Percentiles rank a stretch among this genome's conserved stretches.
phyloP scores from a whole-genome alignment of 2,113 vertebrate genomes.

The Poeciliopsis prolifica region DNA sequence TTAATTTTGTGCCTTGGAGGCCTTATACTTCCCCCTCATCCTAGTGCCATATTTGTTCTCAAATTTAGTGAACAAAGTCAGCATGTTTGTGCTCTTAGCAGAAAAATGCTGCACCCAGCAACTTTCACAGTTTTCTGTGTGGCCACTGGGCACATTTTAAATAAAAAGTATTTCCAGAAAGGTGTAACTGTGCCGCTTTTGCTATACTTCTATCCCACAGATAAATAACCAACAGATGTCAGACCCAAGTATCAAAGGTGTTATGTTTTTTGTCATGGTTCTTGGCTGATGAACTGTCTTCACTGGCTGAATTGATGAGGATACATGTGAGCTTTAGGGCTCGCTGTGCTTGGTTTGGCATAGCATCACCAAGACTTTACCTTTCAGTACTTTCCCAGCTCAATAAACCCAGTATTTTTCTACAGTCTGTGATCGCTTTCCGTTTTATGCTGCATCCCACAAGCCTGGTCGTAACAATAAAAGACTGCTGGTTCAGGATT shows the following conservation, averaged over 20 bases:
- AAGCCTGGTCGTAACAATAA: not conserved
- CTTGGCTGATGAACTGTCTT: not conserved
- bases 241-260: not conserved
- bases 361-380: not conserved
- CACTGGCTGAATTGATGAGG: conserved; percentile 4
- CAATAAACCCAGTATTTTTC: conserved; percentile 7
- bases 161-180: not conserved
- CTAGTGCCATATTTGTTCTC: not conserved
- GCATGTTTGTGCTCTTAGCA: not conserved
- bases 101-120: not conserved
- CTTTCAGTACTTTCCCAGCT: conserved; percentile 1
- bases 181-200: not conserved
- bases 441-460: not conserved
- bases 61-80: not conserved
- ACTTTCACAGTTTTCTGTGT: not conserved
- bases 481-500: not conserved
- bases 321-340: not conserved
- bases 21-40: not conserved
- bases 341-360: conserved; percentile 2
- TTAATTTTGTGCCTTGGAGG: not conserved
- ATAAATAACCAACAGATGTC: not conserved
- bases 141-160: not conserved
- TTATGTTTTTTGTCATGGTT: not conserved
- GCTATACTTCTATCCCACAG: not conserved
- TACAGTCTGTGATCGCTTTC: conserved; percentile 10